These are phyloP conservation scores for Dipodomys merriami DNA, from an alignment of 2,113 vertebrate species.

Conservation along the genomic window DNA sequence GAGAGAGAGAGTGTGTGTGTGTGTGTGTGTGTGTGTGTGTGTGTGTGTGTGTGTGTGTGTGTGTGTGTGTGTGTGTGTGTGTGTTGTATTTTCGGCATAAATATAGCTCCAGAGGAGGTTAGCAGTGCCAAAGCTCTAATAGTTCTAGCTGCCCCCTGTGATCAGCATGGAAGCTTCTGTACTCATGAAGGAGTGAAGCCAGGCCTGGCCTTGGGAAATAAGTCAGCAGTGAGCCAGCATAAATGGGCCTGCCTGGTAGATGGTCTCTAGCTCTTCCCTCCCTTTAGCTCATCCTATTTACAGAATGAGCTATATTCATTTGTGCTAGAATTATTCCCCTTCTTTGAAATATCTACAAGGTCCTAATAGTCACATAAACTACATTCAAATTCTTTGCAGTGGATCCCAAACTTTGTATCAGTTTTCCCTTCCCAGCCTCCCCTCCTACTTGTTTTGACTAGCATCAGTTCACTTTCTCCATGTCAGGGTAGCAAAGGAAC, in stretches of 20 bases:
- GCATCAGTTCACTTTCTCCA: background rate
- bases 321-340: background rate
- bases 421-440: background rate
- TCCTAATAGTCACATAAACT: constrained; percentile 26
- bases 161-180: background rate
- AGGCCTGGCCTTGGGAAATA: background rate
- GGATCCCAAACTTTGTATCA: background rate
- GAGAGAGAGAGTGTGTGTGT: too few relatives aligned
- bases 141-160: background rate
- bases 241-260: background rate
- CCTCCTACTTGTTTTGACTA: background rate
- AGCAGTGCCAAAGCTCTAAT: background rate
- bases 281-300: background rate
- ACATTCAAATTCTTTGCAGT: constrained; percentile 15
- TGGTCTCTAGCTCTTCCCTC: background rate
- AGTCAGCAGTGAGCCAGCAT: background rate
- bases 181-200: background rate
- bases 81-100: background rate
- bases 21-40: too few relatives aligned
- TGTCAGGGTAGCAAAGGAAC: background rate
- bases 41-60: too few relatives aligned
- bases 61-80: too few relatives aligned
- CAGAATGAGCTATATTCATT: background rate
- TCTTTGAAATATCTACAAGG: constrained; percentile 30
- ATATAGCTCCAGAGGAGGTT: constrained; percentile 36